phyloP scores from a whole-genome alignment of 2,113 vertebrate genomes.

The Bothrops jararaca region DNA sequence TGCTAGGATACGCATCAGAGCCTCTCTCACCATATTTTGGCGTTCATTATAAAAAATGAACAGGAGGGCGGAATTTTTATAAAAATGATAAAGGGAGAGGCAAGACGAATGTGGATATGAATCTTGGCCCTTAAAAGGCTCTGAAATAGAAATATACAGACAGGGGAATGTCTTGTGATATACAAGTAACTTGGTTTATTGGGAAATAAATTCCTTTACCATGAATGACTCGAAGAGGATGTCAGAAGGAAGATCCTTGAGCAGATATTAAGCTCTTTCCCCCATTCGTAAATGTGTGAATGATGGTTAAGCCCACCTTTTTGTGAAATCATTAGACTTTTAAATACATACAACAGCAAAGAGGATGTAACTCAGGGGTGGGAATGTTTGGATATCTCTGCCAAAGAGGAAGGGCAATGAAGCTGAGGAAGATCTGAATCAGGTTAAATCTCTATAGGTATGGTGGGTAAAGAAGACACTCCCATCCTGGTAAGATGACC shows the following conservation, averaged over 20 bases:
- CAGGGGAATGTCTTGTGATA: background rate
- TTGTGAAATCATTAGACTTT: background rate
- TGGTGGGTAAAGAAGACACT: background rate
- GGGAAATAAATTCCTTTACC: conserved; percentile 8
- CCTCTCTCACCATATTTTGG: background rate
- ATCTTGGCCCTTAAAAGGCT: background rate
- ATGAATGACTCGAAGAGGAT: background rate
- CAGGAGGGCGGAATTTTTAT: background rate
- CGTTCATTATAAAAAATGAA: background rate
- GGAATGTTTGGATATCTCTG: background rate
- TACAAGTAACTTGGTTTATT: conserved; percentile 9
- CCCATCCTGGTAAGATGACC: background rate
- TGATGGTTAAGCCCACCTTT: background rate
- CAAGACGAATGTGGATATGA: background rate
- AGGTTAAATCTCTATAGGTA: background rate
- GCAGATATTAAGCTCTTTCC: background rate
- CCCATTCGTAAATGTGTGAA: background rate
- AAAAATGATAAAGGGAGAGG: conserved; percentile 6
- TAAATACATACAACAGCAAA: background rate
- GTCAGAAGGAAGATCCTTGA: background rate
- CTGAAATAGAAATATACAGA: conserved; percentile 6
- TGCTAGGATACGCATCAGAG: background rate
- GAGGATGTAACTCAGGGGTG: background rate
- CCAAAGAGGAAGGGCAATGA: background rate
- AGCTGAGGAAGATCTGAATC: background rate